These are phyloP conservation scores for Aplocera efformata DNA, from an alignment of 2,888 invertebrate species.

Conservation along the genomic window DNA sequence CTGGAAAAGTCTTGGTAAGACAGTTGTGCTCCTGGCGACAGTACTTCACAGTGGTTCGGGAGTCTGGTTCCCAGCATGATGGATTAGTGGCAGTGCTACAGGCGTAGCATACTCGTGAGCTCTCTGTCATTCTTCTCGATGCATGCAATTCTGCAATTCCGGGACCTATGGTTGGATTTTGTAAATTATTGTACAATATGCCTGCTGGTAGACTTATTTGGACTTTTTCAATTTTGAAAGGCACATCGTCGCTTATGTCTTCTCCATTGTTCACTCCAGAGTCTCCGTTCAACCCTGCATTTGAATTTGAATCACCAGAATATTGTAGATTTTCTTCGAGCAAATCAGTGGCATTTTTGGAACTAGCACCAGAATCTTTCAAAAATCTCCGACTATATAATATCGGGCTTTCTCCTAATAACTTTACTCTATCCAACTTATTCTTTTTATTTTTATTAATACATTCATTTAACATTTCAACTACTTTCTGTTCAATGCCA, in stretches of 20 bases:
- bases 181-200: conserved; percentile 13
- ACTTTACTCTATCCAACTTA: background rate
- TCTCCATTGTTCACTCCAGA: too few relatives aligned
- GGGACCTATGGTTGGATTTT: conserved; percentile 39
- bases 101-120: conserved; percentile 54
- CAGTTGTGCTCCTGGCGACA: conserved; percentile 54
- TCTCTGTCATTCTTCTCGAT: conserved; percentile 4
- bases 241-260: too few relatives aligned
- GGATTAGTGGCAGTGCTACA: conserved; percentile 55
- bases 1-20: conserved; percentile 51
- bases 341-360: background rate
- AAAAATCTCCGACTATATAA: conserved; percentile 9
- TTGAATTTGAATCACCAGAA: background rate
- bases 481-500: conserved; percentile 2
- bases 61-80: conserved; percentile 51
- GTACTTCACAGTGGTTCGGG: conserved; percentile 59
- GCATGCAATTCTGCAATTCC: conserved; percentile 32
- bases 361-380: conserved; percentile 2
- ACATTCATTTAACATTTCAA: conserved; percentile 21
- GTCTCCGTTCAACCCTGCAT: background rate
- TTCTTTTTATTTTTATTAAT: conserved; percentile 8
- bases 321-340: background rate
- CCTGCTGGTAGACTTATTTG: conserved; percentile 1
- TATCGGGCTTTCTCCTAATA: background rate
- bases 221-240: background rate